Percentiles rank a stretch among this genome's conserved stretches.
phyloP scores from a whole-genome alignment of 1,140 invertebrate species.

The Lamellibrachia luymesi region DNA sequence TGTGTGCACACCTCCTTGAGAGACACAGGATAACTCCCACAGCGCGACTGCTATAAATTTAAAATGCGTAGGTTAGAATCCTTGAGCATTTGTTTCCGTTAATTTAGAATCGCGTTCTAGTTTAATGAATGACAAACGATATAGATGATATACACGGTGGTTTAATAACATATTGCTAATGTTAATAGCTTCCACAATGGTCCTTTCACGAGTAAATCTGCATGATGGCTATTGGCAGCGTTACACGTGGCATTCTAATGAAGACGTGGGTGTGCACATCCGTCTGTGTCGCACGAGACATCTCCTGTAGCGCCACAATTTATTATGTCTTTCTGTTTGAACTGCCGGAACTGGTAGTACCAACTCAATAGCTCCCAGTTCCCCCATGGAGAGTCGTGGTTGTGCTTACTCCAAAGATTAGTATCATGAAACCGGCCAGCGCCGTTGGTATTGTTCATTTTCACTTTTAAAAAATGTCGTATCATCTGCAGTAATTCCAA shows the following conservation, averaged over 20 bases:
- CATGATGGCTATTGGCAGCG: neutral
- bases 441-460: too few species aligned
- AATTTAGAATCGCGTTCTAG: neutral
- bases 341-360: too few species aligned
- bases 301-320: neutral
- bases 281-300: neutral
- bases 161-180: neutral
- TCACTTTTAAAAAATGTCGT: too few species aligned
- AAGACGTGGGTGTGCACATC: neutral
- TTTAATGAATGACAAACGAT: neutral
- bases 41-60: neutral
- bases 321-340: neutral
- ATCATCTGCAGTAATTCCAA: too few species aligned
- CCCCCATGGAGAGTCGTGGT: too few species aligned
- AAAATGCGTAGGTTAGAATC: neutral
- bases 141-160: neutral
- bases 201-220: neutral
- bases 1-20: neutral
- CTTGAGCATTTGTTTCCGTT: neutral
- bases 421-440: too few species aligned
- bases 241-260: neutral
- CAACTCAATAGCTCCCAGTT: too few species aligned
- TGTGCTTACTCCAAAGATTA: too few species aligned
- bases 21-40: neutral
- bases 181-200: neutral